A percentile compares a stretch with the other conserved stretches of the same genome.
These are phyloP conservation scores for Sorex fumeus DNA, from an alignment of 2,113 vertebrate genomes.

Conservation along the genomic window DNA sequence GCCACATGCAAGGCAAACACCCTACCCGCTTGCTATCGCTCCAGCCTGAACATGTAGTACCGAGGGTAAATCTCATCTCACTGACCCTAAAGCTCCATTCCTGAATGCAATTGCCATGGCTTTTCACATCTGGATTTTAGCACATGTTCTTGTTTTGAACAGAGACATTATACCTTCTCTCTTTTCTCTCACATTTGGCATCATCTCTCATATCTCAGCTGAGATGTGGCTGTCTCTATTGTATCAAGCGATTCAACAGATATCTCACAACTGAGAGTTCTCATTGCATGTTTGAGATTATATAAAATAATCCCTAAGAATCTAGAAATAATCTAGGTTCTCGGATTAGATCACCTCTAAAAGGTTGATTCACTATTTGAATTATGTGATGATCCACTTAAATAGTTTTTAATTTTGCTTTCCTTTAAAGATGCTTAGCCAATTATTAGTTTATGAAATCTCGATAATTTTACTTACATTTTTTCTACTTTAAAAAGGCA, in stretches of 20 bases:
- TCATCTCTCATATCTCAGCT: not conserved
- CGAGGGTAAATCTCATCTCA: not conserved
- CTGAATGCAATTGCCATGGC: not conserved
- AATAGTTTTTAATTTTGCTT: not conserved
- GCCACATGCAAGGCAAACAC: too few relatives aligned
- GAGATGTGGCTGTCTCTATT: not conserved
- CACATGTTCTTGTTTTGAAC: not conserved
- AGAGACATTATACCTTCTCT: not conserved
- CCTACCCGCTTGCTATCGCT: too few relatives aligned
- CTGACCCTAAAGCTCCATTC: not conserved
- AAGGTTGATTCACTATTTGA: not conserved
- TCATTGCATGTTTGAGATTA: not conserved
- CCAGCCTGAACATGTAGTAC: not conserved
- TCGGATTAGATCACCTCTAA: not conserved
- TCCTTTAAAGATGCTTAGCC: not conserved
- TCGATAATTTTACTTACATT: slow-evolving; percentile 2
- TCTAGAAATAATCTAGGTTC: not conserved
- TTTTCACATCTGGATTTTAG: not conserved
- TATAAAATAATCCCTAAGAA: not conserved
- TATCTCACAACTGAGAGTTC: not conserved
- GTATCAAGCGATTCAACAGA: too few relatives aligned
- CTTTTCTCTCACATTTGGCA: not conserved
- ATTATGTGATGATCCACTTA: not conserved
- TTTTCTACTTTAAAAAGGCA: not conserved
- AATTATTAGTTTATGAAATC: not conserved